Evolutionary conservation across 2,797 vertebrate genomes (phyloP), one percentile per base, ranked within the genome.

Genomic region (Clarias pachynema): DNA sequence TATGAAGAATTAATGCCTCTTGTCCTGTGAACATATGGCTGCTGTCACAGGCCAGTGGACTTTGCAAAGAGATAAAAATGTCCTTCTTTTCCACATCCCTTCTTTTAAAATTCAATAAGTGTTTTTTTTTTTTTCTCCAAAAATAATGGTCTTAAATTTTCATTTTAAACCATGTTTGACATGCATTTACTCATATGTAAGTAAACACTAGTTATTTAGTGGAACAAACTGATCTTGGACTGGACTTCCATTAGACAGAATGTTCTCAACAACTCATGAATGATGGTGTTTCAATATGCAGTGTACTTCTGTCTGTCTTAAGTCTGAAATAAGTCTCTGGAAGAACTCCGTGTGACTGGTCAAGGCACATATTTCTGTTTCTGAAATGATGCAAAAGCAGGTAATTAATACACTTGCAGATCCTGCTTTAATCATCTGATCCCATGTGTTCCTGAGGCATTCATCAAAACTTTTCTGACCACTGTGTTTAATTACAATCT

Each of bases 401-500:
- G 63, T 49, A 73, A 81, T 81, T 60, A 26, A 84, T 86, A 85
- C 84, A 84, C 75, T 66, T 75, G 59, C 78, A 86, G 72, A 84
- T 81, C 70, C 24, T 40, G 49, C 34, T 62, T 16, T 44, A 7
- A 4, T 83, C 49, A 68, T 60, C 70, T 84, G 84, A 29, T 80
- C 44, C 63, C 44, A 12, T 75, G 44, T 20, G 63, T 83, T 77
- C 37, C 59, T 84, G 9, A 77, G 26, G 26, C 62, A 84, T 79
- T 85, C 84, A 74, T 82, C 56, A 59, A 62, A 29, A 77, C 60
- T 10, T 81, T 26, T 86, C 81, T 88, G 49, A 87, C 22, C 34
- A 60, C 81, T 75, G 22, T 86, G 85, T 90, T 91, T 87, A 82
- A 89, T 88, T 82, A 85, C 80, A 90, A 87, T 87, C 49, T 34